phyloP scores from a whole-genome alignment of 2,888 invertebrate genomes.

The Temnothorax ravouxi region DNA sequence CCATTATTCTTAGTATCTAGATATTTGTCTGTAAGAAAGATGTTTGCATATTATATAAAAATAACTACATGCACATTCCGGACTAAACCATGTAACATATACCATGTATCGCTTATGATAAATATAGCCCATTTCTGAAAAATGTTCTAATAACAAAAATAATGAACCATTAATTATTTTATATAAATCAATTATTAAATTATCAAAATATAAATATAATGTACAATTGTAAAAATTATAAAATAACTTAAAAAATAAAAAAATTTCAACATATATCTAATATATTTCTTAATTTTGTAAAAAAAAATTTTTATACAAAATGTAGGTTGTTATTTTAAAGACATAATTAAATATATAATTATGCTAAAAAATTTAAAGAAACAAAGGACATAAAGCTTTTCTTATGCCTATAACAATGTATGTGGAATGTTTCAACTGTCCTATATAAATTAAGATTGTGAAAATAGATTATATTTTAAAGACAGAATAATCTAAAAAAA shows the following conservation, averaged over 20 bases:
- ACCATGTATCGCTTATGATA: slow-evolving; percentile 6
- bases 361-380: background rate
- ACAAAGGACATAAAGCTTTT: background rate
- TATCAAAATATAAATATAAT: slow-evolving; percentile 5
- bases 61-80: slow-evolving; percentile 66
- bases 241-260: background rate
- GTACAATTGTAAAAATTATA: slow-evolving; percentile 8
- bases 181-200: background rate
- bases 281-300: background rate
- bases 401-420: slow-evolving; percentile 1
- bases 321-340: background rate
- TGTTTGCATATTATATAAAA: slow-evolving; percentile 75
- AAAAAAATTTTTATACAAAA: slow-evolving; percentile 4
- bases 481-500: background rate
- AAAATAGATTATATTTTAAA: background rate
- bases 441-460: background rate
- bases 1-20: slow-evolving; percentile 86
- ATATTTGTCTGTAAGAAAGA: slow-evolving; percentile 85
- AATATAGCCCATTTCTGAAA: slow-evolving; percentile 40
- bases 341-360: slow-evolving; percentile 8
- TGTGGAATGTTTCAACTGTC: background rate
- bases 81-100: slow-evolving; percentile 57
- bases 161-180: background rate
- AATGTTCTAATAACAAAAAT: slow-evolving; percentile 18
- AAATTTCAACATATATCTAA: background rate